Conservation (phyloP, 2,113 vertebrate species). For the Eonycteris spelaea region DNA sequence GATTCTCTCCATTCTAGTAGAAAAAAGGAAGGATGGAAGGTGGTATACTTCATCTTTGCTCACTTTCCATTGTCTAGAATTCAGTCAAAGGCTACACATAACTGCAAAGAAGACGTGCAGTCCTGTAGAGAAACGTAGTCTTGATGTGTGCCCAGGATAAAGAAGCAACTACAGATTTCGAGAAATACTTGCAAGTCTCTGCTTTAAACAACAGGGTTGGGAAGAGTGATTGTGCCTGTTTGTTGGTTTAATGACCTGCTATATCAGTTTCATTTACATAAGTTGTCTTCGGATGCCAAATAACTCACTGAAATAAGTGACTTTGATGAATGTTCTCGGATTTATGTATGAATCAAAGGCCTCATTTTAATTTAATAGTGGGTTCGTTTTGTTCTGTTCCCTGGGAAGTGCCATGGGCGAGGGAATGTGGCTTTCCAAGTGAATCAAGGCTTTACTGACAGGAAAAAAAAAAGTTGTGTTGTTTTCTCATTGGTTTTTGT, state of each 20-base stretch:
- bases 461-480: not conserved
- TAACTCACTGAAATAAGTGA: not conserved
- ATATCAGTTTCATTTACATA: not conserved
- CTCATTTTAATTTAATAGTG: slow-evolving; percentile 31
- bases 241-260: not conserved
- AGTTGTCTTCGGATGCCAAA: slow-evolving; percentile 9
- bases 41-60: not conserved
- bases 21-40: not conserved
- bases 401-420: not conserved
- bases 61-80: not conserved
- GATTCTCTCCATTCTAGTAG: not conserved
- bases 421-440: not conserved
- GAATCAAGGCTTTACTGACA: not conserved
- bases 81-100: not conserved
- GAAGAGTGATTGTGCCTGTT: not conserved
- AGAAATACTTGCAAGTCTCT: not conserved
- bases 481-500: not conserved
- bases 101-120: not conserved
- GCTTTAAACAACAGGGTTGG: not conserved
- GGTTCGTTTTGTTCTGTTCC: not conserved
- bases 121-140: not conserved
- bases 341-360: not conserved
- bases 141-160: not conserved
- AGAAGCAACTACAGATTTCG: not conserved
- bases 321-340: not conserved